Base-by-base conservation (phyloP, 2,888 invertebrate species). In the Cancer borealis region DNA sequence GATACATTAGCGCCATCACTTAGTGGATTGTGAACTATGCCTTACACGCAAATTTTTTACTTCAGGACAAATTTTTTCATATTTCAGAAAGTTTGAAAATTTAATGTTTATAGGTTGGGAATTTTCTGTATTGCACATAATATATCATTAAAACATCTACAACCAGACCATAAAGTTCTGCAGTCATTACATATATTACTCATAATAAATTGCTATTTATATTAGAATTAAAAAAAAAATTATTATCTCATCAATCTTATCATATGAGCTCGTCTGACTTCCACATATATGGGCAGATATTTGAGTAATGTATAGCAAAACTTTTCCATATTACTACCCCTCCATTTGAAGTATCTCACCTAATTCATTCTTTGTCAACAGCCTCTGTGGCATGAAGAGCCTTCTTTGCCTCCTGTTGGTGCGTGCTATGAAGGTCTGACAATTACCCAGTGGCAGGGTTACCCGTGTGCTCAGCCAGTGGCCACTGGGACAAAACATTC, bases 401-500 rank as follows among this genome's bases (percentile, higher is more conserved):
- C 96, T 96, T 79, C 96, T 96, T 95, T 96, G 96, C 30, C 95
- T 94, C 96, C 96, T 96, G 45, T 96, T 96, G 92, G 97, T 96
- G 1, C 97, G 94, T 39, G 94, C 91, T 39, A 92, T 97, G 49
- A 97, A 96, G 0, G 97, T 94, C 47, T 94, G 93, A 49, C 94
- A 94, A 88, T 95, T 95, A 10, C 96, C 96, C 30, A 96, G 96
- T 21, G 96, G 96, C 88, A 97, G 96, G 30, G 96, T 96, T 84
- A 97, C 96, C 84, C 97, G 96, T 47, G 96, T 96, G 21, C 97
- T 97, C 5, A 98, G 97, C 98, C 98, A 98, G 96, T 98, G 97
- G 0, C 97, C 97, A 1, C 97, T 97, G 0, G 98, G 98, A 96
- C 98, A 98, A 96, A 98, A 98, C 91, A 97, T 97, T 92, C 98